phyloP scores from a whole-genome alignment of 2,888 invertebrate species.

The Oxystoma pomonae region DNA sequence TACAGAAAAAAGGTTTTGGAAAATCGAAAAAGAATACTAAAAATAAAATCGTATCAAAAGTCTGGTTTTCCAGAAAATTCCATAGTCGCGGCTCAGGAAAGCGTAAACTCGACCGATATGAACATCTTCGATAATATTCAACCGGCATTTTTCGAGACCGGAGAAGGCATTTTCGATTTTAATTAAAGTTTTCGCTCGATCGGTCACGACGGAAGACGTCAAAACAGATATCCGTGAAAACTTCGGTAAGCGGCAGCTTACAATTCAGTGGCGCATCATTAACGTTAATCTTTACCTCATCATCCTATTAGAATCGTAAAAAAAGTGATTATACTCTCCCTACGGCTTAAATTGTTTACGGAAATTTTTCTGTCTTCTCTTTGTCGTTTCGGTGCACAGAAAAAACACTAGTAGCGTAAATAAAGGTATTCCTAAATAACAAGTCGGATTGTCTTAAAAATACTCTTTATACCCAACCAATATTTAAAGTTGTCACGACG shows the following conservation, averaged over 20 bases:
- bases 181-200: conserved; percentile 44
- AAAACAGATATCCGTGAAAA: conserved; percentile 33
- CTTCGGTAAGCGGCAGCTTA: conserved; percentile 6
- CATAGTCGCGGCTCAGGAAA: conserved; percentile 2
- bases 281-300: too few species aligned
- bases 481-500: too few species aligned
- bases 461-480: too few species aligned
- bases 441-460: too few species aligned
- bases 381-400: too few species aligned
- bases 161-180: conserved; percentile 36
- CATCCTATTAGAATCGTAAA: too few species aligned
- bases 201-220: conserved; percentile 37
- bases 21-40: neutral
- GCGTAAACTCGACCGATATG: conserved; percentile 26
- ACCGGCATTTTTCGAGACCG: conserved; percentile 28
- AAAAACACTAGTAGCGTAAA: too few species aligned
- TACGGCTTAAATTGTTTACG: too few species aligned
- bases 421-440: too few species aligned
- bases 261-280: neutral
- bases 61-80: neutral
- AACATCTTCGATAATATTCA: conserved; percentile 32
- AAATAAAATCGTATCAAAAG: neutral
- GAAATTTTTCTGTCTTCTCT: too few species aligned
- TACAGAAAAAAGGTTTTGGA: neutral
- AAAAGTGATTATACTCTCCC: too few species aligned